These are phyloP conservation scores for Passer domesticus DNA, from an alignment of 2,113 vertebrate species.

Conservation along the genomic window DNA sequence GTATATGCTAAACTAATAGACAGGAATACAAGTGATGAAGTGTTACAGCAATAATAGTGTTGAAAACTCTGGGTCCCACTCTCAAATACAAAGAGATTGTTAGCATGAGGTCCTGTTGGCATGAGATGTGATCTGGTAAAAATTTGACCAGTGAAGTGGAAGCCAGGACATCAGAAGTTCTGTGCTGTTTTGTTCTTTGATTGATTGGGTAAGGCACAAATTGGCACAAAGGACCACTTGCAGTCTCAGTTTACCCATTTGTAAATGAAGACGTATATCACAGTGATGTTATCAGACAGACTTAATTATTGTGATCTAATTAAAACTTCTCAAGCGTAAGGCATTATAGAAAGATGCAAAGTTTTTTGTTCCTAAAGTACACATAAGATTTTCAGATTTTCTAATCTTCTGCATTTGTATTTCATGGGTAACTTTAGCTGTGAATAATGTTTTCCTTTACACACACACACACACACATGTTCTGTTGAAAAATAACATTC, in stretches of 20 bases:
- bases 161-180: slow-evolving; percentile 37
- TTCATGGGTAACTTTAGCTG: background rate
- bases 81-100: slow-evolving; percentile 9
- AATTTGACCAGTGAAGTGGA: slow-evolving; percentile 51
- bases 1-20: slow-evolving; percentile 27
- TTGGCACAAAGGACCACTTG: slow-evolving; percentile 8
- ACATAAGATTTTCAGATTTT: background rate
- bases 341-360: background rate
- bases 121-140: slow-evolving; percentile 26
- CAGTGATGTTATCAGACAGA: background rate
- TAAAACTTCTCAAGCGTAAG: background rate
- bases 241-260: slow-evolving; percentile 3
- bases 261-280: slow-evolving; percentile 3
- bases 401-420: background rate
- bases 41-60: background rate
- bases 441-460: slow-evolving; percentile 4
- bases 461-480: background rate
- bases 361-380: background rate
- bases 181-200: slow-evolving; percentile 33
- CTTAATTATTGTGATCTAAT: background rate
- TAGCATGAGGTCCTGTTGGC: slow-evolving; percentile 36
- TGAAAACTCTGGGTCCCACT: background rate
- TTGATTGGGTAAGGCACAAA: slow-evolving; percentile 15
- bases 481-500: slow-evolving; percentile 11
- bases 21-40: background rate